phyloP scores from a whole-genome alignment of 2,888 invertebrate species.

The Melitaea athalia region DNA sequence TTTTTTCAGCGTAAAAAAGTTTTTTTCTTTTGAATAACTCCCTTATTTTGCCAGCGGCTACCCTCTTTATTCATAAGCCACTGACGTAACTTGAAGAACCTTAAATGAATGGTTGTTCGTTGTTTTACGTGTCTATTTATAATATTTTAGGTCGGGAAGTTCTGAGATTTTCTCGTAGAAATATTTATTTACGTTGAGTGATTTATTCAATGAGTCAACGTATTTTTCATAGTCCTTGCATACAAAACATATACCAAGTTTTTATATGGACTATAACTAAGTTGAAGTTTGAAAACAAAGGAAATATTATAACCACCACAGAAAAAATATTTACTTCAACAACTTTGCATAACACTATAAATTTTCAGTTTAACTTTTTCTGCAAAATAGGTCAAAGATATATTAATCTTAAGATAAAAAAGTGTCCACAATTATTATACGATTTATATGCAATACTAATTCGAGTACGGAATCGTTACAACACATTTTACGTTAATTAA shows the following conservation, averaged over 20 bases:
- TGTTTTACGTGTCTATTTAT: constrained; percentile 81
- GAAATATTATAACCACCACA: not conserved
- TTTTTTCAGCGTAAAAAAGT: constrained; percentile 69
- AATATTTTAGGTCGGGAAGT: constrained; percentile 75
- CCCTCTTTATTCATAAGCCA: constrained; percentile 80
- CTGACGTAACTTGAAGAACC: constrained; percentile 77
- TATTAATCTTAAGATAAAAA: not conserved
- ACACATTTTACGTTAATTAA: constrained; percentile 52
- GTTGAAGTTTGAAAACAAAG: constrained; percentile 34
- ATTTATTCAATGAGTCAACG: constrained; percentile 36
- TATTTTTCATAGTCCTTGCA: constrained; percentile 32
- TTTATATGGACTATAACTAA: constrained; percentile 28
- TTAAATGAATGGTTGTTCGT: constrained; percentile 81
- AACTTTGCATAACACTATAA: too few species aligned
- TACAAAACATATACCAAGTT: constrained; percentile 33
- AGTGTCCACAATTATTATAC: not conserved
- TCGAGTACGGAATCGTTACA: constrained; percentile 14
- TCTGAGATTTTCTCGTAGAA: constrained; percentile 66
- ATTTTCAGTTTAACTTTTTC: too few species aligned
- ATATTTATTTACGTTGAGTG: constrained; percentile 40
- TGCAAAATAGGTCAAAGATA: not conserved
- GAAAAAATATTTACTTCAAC: too few species aligned
- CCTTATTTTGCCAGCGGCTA: constrained; percentile 69
- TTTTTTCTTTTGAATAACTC: constrained; percentile 74
- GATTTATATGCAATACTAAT: constrained; percentile 1